Conservation (phyloP, 2,888 invertebrate genomes). For the Perithous albicinctus region DNA sequence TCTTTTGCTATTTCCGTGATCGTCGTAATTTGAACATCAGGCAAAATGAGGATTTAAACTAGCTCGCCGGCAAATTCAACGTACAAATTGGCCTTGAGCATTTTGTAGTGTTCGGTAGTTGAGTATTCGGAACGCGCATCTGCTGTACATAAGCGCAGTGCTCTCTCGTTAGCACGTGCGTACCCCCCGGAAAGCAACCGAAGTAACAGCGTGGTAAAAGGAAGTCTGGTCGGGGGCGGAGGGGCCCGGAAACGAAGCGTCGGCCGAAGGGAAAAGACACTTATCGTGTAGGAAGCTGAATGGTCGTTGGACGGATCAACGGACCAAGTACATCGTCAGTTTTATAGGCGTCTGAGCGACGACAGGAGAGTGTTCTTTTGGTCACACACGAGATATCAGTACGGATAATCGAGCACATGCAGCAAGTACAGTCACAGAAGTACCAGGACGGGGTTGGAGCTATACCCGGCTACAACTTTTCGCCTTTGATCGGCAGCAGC, state of each 20-base stretch:
- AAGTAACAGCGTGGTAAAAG: background rate
- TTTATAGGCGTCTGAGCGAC: no score
- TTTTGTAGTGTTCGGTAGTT: no score
- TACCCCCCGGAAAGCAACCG: no score
- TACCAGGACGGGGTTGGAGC: conserved; percentile 73
- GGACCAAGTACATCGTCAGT: conserved; percentile 29
- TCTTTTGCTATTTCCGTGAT: no score
- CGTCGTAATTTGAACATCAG: no score
- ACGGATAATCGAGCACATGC: conserved; percentile 70
- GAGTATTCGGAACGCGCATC: no score
- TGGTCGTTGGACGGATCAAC: conserved; percentile 22
- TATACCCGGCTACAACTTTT: conserved; percentile 71
- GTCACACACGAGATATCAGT: background rate
- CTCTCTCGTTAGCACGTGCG: no score
- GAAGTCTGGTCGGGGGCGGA: background rate
- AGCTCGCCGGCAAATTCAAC: no score
- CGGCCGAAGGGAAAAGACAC: conserved; percentile 26
- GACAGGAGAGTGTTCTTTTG: conserved; percentile 20
- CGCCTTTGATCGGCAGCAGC: conserved; percentile 70
- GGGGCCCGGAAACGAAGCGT: conserved; percentile 63
- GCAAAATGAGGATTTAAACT: no score
- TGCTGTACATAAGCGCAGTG: no score
- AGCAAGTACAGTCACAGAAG: conserved; percentile 74
- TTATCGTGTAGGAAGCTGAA: conserved; percentile 33
- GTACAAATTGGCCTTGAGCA: no score